Conservation (phyloP, 2,797 vertebrate species). For the Eremophila alpestris region DNA sequence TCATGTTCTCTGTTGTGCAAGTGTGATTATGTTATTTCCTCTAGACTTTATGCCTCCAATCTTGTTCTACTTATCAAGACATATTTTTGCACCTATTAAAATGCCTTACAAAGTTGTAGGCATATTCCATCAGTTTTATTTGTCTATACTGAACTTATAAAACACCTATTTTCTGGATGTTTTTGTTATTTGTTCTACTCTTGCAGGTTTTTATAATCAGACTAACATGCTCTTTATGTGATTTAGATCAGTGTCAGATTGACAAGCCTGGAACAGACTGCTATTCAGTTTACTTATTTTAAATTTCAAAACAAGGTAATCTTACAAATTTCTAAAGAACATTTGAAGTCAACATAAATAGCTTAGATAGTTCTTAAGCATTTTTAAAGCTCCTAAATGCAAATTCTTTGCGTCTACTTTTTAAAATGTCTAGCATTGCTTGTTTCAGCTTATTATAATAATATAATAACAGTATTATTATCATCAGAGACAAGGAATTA, state of each 20-base stretch:
- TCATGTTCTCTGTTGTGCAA: not conserved
- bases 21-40: not conserved
- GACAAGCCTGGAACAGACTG: not conserved
- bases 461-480: not conserved
- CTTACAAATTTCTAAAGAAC: not conserved
- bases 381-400: not conserved
- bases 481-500: not conserved
- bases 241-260: not conserved
- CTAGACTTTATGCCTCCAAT: not conserved
- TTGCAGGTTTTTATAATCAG: not conserved
- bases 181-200: not conserved
- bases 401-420: not conserved
- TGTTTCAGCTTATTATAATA: not conserved
- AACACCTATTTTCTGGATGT: not conserved
- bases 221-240: not conserved
- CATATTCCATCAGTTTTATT: not conserved
- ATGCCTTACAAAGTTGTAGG: not conserved
- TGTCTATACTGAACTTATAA: not conserved
- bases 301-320: not conserved
- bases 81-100: not conserved
- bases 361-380: not conserved
- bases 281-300: not conserved
- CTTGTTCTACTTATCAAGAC: not conserved
- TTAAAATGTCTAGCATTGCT: not conserved
- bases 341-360: not conserved